A percentile compares a stretch with the other conserved stretches of the same genome.
Evolutionary conservation across 1,140 invertebrate genomes (phyloP).

Genomic region (Cyrtorhinus lividipennis): DNA sequence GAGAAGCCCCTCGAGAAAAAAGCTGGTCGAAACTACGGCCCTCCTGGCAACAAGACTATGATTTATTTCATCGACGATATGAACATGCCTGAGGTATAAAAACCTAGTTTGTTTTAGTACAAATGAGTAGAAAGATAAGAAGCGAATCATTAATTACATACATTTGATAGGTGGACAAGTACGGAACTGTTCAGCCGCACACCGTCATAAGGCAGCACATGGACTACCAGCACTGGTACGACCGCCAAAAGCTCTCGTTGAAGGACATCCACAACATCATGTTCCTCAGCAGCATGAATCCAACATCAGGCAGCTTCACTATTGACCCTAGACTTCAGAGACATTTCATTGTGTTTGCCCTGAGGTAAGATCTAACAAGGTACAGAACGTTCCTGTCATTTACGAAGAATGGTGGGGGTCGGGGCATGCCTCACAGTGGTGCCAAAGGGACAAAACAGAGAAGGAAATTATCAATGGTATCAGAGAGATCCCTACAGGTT

Average conservation of each 20-base stretch:
- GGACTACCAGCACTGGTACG: slow-evolving; percentile 90
- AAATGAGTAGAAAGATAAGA: neutral
- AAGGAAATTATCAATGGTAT: no score
- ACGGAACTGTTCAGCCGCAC: slow-evolving; percentile 90
- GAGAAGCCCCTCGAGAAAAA: slow-evolving; percentile 92
- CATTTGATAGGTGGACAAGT: slow-evolving; percentile 59
- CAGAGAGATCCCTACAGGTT: no score
- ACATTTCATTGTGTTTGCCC: slow-evolving; percentile 86
- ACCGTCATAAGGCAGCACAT: slow-evolving; percentile 86
- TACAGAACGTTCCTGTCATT: no score
- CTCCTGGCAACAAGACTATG: slow-evolving; percentile 76
- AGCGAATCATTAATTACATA: neutral
- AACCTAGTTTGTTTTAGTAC: slow-evolving; percentile 16
- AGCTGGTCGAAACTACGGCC: slow-evolving; percentile 81
- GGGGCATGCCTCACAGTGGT: no score
- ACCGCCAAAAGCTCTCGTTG: slow-evolving; percentile 65
- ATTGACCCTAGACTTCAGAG: slow-evolving; percentile 82
- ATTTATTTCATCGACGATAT: slow-evolving; percentile 94
- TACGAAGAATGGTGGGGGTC: no score
- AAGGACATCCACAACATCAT: slow-evolving; percentile 91
- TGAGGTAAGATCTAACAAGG: slow-evolving; percentile 38
- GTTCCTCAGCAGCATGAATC: slow-evolving; percentile 93
- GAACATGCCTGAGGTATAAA: slow-evolving; percentile 82
- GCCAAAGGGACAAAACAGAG: no score
- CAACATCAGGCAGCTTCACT: slow-evolving; percentile 86